phyloP scores from a whole-genome alignment of 2,888 invertebrate species.

The Sarcophaga rosellei region DNA sequence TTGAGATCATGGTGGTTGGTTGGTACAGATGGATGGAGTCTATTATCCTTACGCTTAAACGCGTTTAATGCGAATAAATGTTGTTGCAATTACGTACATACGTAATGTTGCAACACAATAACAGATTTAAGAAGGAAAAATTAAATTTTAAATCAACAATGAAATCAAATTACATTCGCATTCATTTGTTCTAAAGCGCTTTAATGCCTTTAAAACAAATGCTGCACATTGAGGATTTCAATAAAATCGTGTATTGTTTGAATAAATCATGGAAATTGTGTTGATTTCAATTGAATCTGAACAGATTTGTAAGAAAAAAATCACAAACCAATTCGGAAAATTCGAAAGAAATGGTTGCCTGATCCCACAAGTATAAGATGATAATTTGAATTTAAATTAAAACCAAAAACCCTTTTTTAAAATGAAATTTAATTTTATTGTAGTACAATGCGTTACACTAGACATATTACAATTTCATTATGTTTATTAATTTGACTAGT shows the following conservation, averaged over 20 bases:
- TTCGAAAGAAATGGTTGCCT: too few relatives aligned
- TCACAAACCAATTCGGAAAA: too few relatives aligned
- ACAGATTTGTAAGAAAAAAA: background rate
- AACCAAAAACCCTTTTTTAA: too few relatives aligned
- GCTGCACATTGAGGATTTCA: background rate
- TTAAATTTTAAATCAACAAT: slow-evolving; percentile 68
- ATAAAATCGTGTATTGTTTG: background rate
- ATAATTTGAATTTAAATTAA: too few relatives aligned
- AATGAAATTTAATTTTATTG: too few relatives aligned
- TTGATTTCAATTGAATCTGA: background rate
- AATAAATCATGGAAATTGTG: background rate
- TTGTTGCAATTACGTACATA: slow-evolving; percentile 79
- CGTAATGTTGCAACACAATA: slow-evolving; percentile 74
- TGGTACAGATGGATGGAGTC: background rate
- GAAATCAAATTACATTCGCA: slow-evolving; percentile 72
- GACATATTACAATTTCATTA: too few relatives aligned
- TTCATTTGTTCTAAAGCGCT: slow-evolving; percentile 34
- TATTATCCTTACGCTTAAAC: slow-evolving; percentile 76
- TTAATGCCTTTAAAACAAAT: slow-evolving; percentile 37
- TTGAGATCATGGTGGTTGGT: background rate
- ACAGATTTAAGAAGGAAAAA: slow-evolving; percentile 52
- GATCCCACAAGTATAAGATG: too few relatives aligned
- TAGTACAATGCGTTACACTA: too few relatives aligned
- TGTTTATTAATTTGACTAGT: slow-evolving; percentile 16
- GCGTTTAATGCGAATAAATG: slow-evolving; percentile 79